phyloP scores from a whole-genome alignment of 2,797 vertebrate genomes.

The Pseudopleuronectes americanus region DNA sequence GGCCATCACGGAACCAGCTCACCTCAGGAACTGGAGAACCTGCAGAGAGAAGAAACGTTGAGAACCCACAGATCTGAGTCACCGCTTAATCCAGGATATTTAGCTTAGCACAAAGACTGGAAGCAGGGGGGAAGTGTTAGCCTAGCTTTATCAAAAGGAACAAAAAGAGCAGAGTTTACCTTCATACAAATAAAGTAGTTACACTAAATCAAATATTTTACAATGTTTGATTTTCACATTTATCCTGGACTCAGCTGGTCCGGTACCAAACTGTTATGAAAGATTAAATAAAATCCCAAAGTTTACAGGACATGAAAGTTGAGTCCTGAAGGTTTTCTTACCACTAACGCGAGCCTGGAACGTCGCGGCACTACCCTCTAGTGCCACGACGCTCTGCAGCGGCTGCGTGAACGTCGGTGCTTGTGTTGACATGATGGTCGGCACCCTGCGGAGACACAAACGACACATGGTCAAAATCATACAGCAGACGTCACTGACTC shows the following conservation, averaged over 20 bases:
- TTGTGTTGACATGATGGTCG: slow-evolving; percentile 92
- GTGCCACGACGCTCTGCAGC: slow-evolving; percentile 86
- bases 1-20: slow-evolving; percentile 99
- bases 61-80: neutral
- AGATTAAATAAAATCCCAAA: too few species aligned
- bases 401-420: slow-evolving; percentile 97
- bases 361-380: slow-evolving; percentile 99
- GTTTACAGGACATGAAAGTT: too few species aligned
- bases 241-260: too few species aligned
- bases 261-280: too few species aligned
- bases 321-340: slow-evolving; percentile 78
- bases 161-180: too few species aligned
- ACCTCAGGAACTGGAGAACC: slow-evolving; percentile 98
- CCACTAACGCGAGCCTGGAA: slow-evolving; percentile 98
- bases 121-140: too few species aligned
- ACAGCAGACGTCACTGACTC: too few species aligned
- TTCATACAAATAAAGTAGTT: too few species aligned
- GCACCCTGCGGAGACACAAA: slow-evolving; percentile 85
- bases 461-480: neutral
- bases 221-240: too few species aligned
- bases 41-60: slow-evolving; percentile 45
- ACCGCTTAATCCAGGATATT: too few species aligned
- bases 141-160: neutral
- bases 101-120: too few species aligned
- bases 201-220: too few species aligned